Evolutionary conservation across 2,888 invertebrate species (phyloP), one percentile per base, ranked within the genome.

Genomic region (Dilophus febrilis): DNA sequence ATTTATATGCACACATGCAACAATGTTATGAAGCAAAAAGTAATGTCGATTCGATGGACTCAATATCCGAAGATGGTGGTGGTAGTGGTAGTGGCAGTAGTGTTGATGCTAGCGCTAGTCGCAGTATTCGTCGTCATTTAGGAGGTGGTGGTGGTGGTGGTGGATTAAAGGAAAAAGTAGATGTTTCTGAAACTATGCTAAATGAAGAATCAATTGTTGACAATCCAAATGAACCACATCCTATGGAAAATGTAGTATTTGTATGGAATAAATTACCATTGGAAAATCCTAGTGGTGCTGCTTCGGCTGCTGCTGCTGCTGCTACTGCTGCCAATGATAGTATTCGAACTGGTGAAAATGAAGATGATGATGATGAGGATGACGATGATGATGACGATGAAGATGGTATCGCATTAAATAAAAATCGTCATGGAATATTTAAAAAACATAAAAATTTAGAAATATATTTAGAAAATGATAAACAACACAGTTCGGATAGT

Each of bases 171-270:
- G 19, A 18, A 19, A 34, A 34, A 10, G 76, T 77, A 26, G 78
- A 77, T 53, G 77, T 77, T 4, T 22, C 22, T 22, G 22, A 22
- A 22, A 22, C 22, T 22, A 22, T 22, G 22, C 22, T 22, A 8
- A 46, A 50, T 3, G 57, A 54, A 44, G 47, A 50, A 8, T 5
- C 29, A 13, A 13, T 37, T 13, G 32, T 41, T 4, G 42, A 42
- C 43, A 34, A 38, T 28, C 36, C 16, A 48, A 49, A 44, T 47
- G 46, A 46, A 27, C 40, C 40, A 47, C 82, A 80, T 60, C 79
- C 80, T 1, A 80, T 80, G 80, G 81, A 83, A 57, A 81, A 83
- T 53, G 73, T 75, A 35, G 80, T 82, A 14, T 83, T 83, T 58
- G 80, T 83, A 19, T 84, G 83, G 83, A 83, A 81, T 55, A 76